Evolutionary conservation across 2,113 vertebrate genomes (phyloP).

Genomic region (Dasyurus viverrinus): DNA sequence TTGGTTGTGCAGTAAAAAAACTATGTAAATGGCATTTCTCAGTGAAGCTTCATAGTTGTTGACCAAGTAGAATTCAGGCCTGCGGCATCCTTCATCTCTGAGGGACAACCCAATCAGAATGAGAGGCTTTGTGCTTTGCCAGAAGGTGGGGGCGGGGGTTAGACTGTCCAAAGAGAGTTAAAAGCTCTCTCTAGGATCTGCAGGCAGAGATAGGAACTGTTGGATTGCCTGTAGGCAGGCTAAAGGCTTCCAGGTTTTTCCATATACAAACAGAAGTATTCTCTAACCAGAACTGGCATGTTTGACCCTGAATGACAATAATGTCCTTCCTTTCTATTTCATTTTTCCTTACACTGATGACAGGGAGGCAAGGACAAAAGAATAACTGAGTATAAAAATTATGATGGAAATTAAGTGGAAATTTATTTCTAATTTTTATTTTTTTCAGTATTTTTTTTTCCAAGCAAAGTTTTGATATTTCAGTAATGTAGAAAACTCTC

Average conservation of each 20-base stretch:
- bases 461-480: not conserved
- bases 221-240: conserved; percentile 24
- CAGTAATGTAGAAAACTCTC: not conserved
- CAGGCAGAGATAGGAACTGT: conserved; percentile 11
- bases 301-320: conserved; percentile 39
- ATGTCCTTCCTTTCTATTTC: conserved; percentile 22
- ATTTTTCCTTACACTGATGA: conserved; percentile 32
- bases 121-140: conserved; percentile 3
- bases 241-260: conserved; percentile 29
- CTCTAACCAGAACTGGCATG: conserved; percentile 39
- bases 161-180: not conserved
- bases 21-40: not conserved
- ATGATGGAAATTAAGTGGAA: conserved; percentile 10
- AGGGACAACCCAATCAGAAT: conserved; percentile 50
- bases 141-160: not conserved
- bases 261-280: conserved; percentile 37
- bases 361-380: conserved; percentile 46
- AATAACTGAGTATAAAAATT: conserved; percentile 22
- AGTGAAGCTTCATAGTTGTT: not conserved
- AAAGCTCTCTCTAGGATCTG: conserved; percentile 15
- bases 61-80: conserved; percentile 30
- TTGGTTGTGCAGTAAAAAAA: not conserved
- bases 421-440: conserved; percentile 19
- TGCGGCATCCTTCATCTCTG: conserved; percentile 20
- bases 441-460: conserved; percentile 1